These are phyloP conservation scores for Silurus glanis DNA, from an alignment of 2,113 vertebrate genomes.

Conservation along the genomic window DNA sequence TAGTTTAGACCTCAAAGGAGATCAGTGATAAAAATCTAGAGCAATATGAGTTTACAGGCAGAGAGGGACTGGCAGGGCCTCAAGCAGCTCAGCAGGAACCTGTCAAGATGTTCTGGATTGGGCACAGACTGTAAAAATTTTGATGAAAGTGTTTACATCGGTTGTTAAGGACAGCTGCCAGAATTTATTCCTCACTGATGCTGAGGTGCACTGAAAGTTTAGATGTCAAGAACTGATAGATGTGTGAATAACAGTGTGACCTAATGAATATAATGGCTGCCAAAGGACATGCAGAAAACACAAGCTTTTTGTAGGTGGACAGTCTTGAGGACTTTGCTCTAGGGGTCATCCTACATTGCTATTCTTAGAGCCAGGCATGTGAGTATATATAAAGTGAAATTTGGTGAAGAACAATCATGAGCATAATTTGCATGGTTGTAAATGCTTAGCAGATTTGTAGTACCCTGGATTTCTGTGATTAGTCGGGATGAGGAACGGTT, in stretches of 20 bases:
- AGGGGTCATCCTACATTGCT: background rate
- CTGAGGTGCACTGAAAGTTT: background rate
- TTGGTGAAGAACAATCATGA: background rate
- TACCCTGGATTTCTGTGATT: background rate
- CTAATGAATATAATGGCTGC: background rate
- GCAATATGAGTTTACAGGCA: background rate
- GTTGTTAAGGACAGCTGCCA: background rate
- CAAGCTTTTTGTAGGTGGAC: background rate
- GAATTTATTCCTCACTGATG: background rate
- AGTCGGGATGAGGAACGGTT: background rate
- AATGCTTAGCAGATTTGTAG: background rate
- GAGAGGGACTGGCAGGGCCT: background rate
- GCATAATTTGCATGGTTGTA: background rate
- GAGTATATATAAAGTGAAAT: background rate
- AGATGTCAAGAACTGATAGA: background rate
- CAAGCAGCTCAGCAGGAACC: background rate
- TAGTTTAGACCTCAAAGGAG: background rate
- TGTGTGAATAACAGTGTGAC: conserved; percentile 27
- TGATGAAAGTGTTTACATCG: conserved; percentile 5
- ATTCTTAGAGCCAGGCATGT: background rate
- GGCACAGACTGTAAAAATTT: background rate
- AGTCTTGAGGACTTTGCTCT: background rate
- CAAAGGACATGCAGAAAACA: background rate
- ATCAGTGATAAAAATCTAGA: conserved; percentile 15
- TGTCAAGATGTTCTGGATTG: background rate